phyloP scores from a whole-genome alignment of 2,113 vertebrate species.

The Nothobranchius kuhntae region DNA sequence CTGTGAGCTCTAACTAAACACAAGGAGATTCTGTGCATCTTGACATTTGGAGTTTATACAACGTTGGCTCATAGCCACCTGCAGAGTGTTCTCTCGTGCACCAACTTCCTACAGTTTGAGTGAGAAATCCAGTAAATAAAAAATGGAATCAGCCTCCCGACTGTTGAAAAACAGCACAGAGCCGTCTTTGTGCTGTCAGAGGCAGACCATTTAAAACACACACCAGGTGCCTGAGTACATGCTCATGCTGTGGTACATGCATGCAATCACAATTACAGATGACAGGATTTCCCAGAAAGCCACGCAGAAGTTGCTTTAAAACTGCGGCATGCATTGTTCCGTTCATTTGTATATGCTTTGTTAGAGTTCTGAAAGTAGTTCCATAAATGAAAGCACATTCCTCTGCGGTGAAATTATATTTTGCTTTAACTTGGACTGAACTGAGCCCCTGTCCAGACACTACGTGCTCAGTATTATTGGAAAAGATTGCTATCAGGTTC shows the following conservation, averaged over 20 bases:
- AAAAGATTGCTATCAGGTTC: background rate
- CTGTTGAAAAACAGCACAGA: conserved; percentile 34
- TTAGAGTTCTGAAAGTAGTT: background rate
- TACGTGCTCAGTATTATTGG: background rate
- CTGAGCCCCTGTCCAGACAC: background rate
- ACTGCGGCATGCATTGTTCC: conserved; percentile 66
- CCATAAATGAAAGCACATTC: background rate
- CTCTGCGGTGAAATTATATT: background rate
- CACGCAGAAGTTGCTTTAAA: conserved; percentile 54
- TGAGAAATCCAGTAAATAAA: conserved; percentile 23
- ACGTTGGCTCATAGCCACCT: conserved; percentile 17
- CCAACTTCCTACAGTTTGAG: conserved; percentile 45
- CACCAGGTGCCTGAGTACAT: conserved; percentile 36
- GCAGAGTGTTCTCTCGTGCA: conserved; percentile 36
- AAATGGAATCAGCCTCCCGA: conserved; percentile 42
- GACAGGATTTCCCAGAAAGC: conserved; percentile 1
- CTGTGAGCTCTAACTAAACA: background rate
- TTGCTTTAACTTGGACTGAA: background rate
- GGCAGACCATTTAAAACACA: conserved; percentile 33
- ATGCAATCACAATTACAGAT: conserved; percentile 1
- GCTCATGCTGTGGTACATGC: background rate
- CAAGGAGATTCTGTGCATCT: background rate
- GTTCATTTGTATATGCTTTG: conserved; percentile 1
- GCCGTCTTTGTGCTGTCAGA: conserved; percentile 53
- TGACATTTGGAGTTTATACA: conserved; percentile 18